Percentiles rank a stretch among this genome's conserved stretches.
These are phyloP conservation scores for Notolabrus celidotus DNA, from an alignment of 2,797 vertebrate species.

Conservation along the genomic window DNA sequence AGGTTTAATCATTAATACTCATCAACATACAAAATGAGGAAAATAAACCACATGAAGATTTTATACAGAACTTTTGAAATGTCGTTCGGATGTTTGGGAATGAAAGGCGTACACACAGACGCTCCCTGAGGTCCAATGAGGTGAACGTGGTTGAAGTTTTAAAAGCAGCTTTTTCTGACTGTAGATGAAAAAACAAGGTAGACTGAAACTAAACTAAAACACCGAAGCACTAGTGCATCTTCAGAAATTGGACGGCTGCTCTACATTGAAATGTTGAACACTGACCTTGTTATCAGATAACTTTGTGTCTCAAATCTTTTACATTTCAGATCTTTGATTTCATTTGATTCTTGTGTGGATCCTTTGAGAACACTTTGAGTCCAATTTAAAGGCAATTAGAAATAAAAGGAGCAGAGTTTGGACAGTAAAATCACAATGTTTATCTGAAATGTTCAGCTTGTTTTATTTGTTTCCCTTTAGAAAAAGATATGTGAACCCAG, in stretches of 20 bases:
- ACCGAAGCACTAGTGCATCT: background rate
- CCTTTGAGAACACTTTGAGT: background rate
- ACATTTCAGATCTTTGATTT: background rate
- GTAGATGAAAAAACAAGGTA: conserved; percentile 1
- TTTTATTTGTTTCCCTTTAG: background rate
- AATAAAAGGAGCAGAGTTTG: too few relatives aligned
- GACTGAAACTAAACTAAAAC: too few relatives aligned
- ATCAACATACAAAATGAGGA: conserved; percentile 38
- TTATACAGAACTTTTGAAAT: conserved; percentile 23
- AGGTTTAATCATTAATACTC: conserved; percentile 40
- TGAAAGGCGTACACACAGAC: conserved; percentile 9
- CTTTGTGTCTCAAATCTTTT: background rate
- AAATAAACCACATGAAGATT: background rate
- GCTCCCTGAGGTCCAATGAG: conserved; percentile 42
- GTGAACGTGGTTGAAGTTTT: conserved; percentile 14
- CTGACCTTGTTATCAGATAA: background rate
- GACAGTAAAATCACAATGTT: background rate
- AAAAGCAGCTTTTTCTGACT: background rate
- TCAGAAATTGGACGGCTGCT: background rate
- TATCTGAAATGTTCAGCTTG: background rate
- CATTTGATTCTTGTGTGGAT: background rate
- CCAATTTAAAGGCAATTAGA: background rate
- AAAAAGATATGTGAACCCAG: conserved; percentile 23
- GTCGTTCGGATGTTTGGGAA: background rate
- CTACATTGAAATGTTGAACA: background rate